Conservation (phyloP, 2,888 invertebrate genomes). For the Diarsia mendica region DNA sequence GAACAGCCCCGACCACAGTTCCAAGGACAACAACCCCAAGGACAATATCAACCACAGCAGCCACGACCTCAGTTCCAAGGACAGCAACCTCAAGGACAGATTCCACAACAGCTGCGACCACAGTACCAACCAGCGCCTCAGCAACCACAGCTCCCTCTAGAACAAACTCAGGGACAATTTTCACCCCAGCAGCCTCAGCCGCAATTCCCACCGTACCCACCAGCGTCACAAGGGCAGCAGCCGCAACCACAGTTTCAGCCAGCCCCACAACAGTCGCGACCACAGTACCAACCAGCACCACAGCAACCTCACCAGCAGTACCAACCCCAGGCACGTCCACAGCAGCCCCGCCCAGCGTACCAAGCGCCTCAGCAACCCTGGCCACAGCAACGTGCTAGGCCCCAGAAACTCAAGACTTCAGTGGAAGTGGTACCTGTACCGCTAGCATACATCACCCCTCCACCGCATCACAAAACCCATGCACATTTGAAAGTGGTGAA, state of each 20-base stretch:
- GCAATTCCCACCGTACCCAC: constrained; percentile 56
- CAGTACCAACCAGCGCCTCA: constrained; percentile 42
- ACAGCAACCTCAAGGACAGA: constrained; percentile 1
- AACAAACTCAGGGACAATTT: constrained; percentile 52
- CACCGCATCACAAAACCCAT: constrained; percentile 74
- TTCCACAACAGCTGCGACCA: constrained; percentile 38
- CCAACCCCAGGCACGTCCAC: constrained; percentile 38
- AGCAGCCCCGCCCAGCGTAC: constrained; percentile 48
- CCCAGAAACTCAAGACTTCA: constrained; percentile 82
- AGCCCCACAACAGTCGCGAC: constrained; percentile 57
- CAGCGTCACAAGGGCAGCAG: constrained; percentile 39
- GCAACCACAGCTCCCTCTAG: constrained; percentile 48
- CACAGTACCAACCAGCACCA: constrained; percentile 47
- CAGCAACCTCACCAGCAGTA: constrained; percentile 46
- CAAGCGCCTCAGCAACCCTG: constrained; percentile 50
- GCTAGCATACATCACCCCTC: constrained; percentile 84
- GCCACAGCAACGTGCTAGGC: constrained; percentile 63
- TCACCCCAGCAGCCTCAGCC: constrained; percentile 44
- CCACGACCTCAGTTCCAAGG: constrained; percentile 31
- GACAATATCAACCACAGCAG: neutral
- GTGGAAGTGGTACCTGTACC: constrained; percentile 86
- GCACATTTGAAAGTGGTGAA: constrained; percentile 76
- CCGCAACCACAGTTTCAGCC: constrained; percentile 38
- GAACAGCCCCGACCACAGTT: constrained; percentile 25
- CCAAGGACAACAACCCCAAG: constrained; percentile 32